Percentiles rank a stretch among this genome's conserved stretches.
Conservation (phyloP, 2,888 invertebrate genomes). For the Saturnia pavonia region DNA sequence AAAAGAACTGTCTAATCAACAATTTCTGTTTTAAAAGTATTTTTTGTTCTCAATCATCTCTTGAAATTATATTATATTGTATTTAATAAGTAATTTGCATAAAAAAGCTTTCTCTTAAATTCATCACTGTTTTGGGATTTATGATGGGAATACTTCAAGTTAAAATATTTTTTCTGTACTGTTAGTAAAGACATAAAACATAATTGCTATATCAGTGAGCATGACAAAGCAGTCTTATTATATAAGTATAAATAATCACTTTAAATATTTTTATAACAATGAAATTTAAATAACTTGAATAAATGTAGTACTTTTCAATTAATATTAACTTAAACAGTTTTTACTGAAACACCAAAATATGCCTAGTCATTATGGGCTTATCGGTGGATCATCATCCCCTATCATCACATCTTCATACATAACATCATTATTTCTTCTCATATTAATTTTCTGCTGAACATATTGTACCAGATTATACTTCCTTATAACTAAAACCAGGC, state of each 20-base stretch:
- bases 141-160: background rate
- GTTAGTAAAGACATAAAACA: background rate
- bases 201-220: background rate
- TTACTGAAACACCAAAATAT: conserved; percentile 6
- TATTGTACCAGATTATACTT: conserved; percentile 74
- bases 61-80: no score
- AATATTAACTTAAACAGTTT: background rate
- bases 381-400: conserved; percentile 76
- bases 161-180: background rate
- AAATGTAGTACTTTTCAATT: background rate
- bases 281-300: background rate
- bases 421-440: conserved; percentile 65
- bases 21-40: no score
- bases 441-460: conserved; percentile 63
- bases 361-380: conserved; percentile 57
- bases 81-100: no score
- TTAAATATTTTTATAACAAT: background rate
- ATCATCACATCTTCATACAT: conserved; percentile 82
- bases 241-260: background rate
- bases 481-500: conserved; percentile 66
- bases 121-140: no score
- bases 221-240: background rate
- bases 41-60: no score
- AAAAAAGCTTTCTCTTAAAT: background rate
- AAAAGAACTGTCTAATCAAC: no score